Conservation (phyloP, 2,113 vertebrate species). For the Tretioscincus oriximinensis region DNA sequence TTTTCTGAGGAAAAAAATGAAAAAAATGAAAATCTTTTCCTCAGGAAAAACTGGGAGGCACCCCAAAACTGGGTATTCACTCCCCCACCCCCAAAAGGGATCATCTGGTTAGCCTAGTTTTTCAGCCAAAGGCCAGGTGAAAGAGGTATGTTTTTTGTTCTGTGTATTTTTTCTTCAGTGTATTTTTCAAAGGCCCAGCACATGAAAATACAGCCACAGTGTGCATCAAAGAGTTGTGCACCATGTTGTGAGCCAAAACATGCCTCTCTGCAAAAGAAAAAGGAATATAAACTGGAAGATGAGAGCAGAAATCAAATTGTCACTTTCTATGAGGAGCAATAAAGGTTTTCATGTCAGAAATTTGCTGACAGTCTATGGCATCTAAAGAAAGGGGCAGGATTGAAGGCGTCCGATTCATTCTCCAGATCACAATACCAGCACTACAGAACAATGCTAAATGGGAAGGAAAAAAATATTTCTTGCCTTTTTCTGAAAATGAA, state of each 20-base stretch:
- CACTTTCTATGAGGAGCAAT: conserved; percentile 18
- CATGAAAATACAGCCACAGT: neutral
- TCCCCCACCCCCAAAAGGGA: too few species aligned
- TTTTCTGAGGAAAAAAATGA: too few species aligned
- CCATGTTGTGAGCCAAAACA: rapidly evolving
- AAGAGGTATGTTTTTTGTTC: too few species aligned
- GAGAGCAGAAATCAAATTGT: conserved; percentile 37
- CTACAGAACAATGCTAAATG: neutral
- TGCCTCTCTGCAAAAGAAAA: neutral
- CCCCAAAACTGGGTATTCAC: too few species aligned
- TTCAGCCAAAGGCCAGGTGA: too few species aligned
- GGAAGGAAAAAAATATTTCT: neutral
- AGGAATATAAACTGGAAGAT: conserved; percentile 50
- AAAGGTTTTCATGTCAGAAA: conserved; percentile 40
- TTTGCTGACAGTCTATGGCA: conserved; percentile 27
- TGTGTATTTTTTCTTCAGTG: neutral
- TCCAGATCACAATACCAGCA: rapidly evolving
- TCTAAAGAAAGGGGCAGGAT: conserved; percentile 23
- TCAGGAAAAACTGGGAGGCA: too few species aligned
- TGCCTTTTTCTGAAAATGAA: neutral
- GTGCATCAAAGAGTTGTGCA: neutral
- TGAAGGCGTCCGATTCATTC: neutral
- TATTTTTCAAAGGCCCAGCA: neutral
- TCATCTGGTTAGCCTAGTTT: too few species aligned
- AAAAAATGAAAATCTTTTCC: too few species aligned